Base-by-base conservation (phyloP, 1,140 invertebrate genomes). In the Ceratina japonica region DNA sequence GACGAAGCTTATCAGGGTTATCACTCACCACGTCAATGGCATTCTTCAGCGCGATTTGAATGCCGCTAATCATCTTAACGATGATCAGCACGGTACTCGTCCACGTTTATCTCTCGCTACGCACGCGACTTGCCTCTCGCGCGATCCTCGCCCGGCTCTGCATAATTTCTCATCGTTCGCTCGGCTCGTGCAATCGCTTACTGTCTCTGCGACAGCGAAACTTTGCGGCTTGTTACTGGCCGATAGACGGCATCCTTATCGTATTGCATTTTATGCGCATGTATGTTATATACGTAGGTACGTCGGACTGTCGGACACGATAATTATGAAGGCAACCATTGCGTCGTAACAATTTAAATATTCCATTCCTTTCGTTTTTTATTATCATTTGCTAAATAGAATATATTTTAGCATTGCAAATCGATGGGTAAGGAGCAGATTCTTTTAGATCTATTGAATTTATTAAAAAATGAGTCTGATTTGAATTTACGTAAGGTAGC, bases 21-120 rank as follows among this genome's bases (percentile, higher is more conserved):
- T 77, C 73, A 92, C 93, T 93, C 84, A 93, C 93, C 89, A 93
- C 92, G 80, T 93, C 92, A 84, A 93, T 92, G 86, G 93, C 92
- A 92, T 92, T 93, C 87, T 92, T 93, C 66, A 93, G 76, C 81
- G 90, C 93, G 82, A 88, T 88, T 75, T 93, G 92, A 88, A 93
- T 90, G 81, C 92, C 89, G 80, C 91, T 93, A 79, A 93, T 92
- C 92, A 93, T 93, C 84, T 89, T 92, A 75, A 58, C 44, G 59
- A 44, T 44, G 58, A 58, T 31, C 64, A 37, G 24, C 68, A 18
- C 44, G 15, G 27, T 59, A 31, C 4, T n/a, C 13, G 7, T 62
- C 1, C 24, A 27, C 64, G 44, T 20, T 75, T 75, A 75, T 68
- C 37, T 68, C 56, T 54, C 56, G 72, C 64, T 75, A 80, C 31